Conservation (phyloP, 1,140 invertebrate genomes). For the Polyergus mexicanus region DNA sequence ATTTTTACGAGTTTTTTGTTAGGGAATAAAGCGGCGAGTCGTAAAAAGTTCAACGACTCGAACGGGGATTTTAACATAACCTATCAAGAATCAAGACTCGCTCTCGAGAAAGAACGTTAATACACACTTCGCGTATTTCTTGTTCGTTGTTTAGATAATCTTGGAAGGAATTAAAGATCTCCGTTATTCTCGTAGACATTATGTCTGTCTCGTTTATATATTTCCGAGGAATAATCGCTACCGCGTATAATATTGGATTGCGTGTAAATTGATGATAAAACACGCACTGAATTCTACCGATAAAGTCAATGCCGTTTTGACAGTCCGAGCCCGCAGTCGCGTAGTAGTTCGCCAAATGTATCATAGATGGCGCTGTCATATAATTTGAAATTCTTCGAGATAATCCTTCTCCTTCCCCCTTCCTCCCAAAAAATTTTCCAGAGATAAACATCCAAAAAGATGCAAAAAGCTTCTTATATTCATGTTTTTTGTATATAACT, state of each 20-base stretch:
- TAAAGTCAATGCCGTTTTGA: too few relatives aligned
- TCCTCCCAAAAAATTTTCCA: background rate
- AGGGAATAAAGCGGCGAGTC: background rate
- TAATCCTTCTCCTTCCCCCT: too few relatives aligned
- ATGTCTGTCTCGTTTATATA: background rate
- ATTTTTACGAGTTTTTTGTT: background rate
- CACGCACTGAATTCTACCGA: background rate
- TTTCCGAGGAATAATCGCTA: background rate
- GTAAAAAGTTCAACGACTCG: background rate
- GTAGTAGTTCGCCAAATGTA: background rate
- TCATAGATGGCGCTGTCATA: background rate
- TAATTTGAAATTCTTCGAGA: background rate
- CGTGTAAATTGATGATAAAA: background rate
- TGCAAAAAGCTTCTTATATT: background rate
- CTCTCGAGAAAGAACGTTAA: background rate
- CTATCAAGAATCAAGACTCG: background rate
- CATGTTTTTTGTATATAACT: too few relatives aligned
- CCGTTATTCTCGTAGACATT: constrained; percentile 79
- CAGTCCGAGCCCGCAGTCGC: too few relatives aligned
- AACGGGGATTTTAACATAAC: background rate
- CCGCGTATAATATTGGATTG: background rate
- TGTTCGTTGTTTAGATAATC: constrained; percentile 89
- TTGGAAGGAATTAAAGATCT: constrained; percentile 89
- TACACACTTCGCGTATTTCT: constrained; percentile 88
- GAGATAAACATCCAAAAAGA: too few relatives aligned